Conservation (phyloP, 2,888 invertebrate genomes). For the Lamellibrachia columna region DNA sequence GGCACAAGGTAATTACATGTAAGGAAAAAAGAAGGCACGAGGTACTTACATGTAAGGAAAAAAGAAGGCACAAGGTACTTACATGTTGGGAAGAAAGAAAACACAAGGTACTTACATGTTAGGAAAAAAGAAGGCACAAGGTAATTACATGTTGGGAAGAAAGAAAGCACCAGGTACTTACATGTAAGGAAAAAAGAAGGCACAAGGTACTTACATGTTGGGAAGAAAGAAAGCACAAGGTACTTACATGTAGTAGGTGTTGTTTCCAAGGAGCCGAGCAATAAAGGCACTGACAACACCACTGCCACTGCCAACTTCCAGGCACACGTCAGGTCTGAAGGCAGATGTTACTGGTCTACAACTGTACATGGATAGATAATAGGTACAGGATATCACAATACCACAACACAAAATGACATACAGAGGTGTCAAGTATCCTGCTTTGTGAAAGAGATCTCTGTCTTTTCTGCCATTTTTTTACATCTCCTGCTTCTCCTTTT, state of each 20-base stretch:
- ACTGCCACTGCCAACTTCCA: slow-evolving; percentile 92
- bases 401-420: no score
- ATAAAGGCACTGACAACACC: slow-evolving; percentile 90
- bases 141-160: not conserved
- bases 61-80: not conserved
- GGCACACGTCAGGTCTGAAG: slow-evolving; percentile 72
- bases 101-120: no score
- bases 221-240: not conserved
- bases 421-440: no score
- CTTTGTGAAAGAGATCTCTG: no score
- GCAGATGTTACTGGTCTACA: not conserved
- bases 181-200: not conserved
- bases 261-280: slow-evolving; percentile 69
- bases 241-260: slow-evolving; percentile 70
- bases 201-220: not conserved
- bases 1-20: not conserved
- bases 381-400: no score
- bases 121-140: not conserved
- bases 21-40: not conserved
- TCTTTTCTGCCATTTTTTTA: no score
- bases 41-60: slow-evolving; percentile 38
- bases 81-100: not conserved
- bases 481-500: no score
- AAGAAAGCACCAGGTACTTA: not conserved
- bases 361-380: no score